These are phyloP conservation scores for Mormyrops attenuatus DNA, from an alignment of 2,797 vertebrate species.

Conservation along the genomic window DNA sequence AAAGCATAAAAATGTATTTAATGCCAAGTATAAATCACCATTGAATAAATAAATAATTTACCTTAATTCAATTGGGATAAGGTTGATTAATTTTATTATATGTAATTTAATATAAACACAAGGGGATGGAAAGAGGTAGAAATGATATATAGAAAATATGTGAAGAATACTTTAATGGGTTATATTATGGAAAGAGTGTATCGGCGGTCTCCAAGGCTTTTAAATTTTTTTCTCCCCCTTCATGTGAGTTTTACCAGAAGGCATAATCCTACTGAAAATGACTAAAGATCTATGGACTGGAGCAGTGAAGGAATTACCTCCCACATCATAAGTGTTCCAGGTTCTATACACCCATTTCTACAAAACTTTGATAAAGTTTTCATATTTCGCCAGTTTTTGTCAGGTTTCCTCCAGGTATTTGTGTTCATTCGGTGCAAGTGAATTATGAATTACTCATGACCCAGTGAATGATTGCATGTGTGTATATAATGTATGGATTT, in stretches of 20 bases:
- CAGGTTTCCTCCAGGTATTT: neutral
- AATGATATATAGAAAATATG: neutral
- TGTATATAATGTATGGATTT: neutral
- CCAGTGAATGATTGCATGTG: neutral
- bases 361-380: neutral
- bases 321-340: neutral
- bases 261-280: neutral
- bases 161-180: neutral
- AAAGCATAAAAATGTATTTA: neutral
- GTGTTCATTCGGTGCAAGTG: neutral
- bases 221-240: neutral
- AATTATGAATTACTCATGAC: neutral
- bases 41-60: neutral
- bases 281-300: neutral
- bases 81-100: neutral
- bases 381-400: neutral
- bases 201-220: neutral
- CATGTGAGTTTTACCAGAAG: constrained; percentile 1
- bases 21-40: neutral
- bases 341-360: neutral
- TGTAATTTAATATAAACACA: constrained; percentile 3
- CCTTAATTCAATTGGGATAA: neutral
- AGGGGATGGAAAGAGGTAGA: neutral
- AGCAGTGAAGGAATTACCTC: neutral
- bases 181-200: neutral